Evolutionary conservation across 2,797 vertebrate genomes (phyloP).

Genomic region (Notamacropus eugenii): DNA sequence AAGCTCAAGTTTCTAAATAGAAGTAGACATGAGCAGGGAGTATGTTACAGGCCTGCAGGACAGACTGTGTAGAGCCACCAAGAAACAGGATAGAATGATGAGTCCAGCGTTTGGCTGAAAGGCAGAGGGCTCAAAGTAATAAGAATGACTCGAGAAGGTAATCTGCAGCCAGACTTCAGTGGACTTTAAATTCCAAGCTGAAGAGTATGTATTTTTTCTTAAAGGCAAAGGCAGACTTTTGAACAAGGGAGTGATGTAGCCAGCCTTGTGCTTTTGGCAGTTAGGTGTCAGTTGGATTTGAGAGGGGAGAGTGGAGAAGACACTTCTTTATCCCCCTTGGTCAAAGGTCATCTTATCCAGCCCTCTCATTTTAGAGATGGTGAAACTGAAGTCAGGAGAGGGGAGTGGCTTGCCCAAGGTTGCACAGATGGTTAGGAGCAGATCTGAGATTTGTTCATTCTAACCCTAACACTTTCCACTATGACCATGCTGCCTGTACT

Average conservation of each 20-base stretch:
- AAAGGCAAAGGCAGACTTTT: neutral
- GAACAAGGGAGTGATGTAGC: neutral
- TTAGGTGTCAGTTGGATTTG: neutral
- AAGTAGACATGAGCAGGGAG: neutral
- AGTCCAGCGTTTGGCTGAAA: neutral
- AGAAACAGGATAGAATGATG: neutral
- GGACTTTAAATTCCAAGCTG: neutral
- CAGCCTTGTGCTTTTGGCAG: neutral
- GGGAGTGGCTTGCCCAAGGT: neutral
- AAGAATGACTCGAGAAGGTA: neutral
- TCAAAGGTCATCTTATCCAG: neutral
- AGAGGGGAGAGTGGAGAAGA: neutral
- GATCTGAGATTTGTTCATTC: neutral
- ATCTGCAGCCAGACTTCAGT: neutral
- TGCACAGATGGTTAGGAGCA: neutral
- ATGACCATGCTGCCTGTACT: neutral
- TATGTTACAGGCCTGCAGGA: neutral
- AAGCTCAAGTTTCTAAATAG: neutral
- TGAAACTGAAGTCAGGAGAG: slow-evolving; percentile 6
- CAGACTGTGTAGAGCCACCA: neutral
- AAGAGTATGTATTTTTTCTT: neutral
- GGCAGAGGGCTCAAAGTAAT: neutral
- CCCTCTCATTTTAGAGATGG: neutral
- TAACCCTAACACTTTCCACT: neutral
- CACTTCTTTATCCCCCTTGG: neutral